Evolutionary conservation across 2,888 invertebrate species (phyloP).

Genomic region (Trichacis sp.): DNA sequence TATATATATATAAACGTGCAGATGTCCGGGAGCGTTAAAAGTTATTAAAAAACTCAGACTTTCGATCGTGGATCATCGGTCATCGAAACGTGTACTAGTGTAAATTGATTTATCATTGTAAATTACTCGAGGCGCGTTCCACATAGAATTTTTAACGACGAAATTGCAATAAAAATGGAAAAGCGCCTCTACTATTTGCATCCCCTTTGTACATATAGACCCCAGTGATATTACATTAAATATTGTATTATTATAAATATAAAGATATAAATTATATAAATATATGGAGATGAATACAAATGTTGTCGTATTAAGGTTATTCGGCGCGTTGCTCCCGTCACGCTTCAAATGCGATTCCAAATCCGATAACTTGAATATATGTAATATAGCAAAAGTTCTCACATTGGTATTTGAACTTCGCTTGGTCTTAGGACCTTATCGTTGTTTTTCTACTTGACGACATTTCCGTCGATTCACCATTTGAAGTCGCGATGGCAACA

Average conservation of each 20-base stretch:
- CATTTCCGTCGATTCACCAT: no score
- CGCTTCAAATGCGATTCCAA: no score
- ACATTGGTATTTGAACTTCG: no score
- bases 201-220: slow-evolving; percentile 65
- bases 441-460: not conserved
- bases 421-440: no score
- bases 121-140: not conserved
- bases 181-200: slow-evolving; percentile 60
- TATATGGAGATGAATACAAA: slow-evolving; percentile 60
- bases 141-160: slow-evolving; percentile 36
- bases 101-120: slow-evolving; percentile 20
- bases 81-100: slow-evolving; percentile 14
- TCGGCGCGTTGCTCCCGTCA: slow-evolving; percentile 45
- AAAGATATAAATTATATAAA: slow-evolving; percentile 54
- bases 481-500: no score
- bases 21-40: no score
- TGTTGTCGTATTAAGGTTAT: slow-evolving; percentile 66
- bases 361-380: no score
- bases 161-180: slow-evolving; percentile 62
- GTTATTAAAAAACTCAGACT: no score
- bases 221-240: slow-evolving; percentile 66
- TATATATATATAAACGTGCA: slow-evolving; percentile 24
- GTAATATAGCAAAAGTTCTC: not conserved
- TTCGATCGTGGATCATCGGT: no score
- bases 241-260: slow-evolving; percentile 57